Evolutionary conservation across 2,113 vertebrate genomes (phyloP).

Genomic region (Coturnix japonica): DNA sequence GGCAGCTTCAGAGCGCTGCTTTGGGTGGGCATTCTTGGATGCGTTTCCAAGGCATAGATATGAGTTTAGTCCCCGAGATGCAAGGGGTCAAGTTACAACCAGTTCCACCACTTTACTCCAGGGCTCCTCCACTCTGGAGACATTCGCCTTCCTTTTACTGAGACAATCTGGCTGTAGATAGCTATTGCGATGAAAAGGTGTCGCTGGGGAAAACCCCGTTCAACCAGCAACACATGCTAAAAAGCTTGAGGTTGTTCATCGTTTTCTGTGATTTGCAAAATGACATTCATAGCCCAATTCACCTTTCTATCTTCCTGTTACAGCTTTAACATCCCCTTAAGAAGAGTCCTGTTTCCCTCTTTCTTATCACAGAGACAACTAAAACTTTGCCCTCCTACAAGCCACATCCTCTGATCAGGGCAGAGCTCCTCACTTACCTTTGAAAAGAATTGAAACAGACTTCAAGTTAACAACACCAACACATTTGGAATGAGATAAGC

Average conservation of each 20-base stretch:
- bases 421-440: constrained; percentile 21
- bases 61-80: constrained; percentile 61
- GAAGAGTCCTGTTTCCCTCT: background rate
- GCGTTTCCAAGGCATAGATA: constrained; percentile 62
- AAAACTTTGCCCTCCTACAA: background rate
- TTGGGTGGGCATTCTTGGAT: background rate
- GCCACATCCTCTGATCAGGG: background rate
- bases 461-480: background rate
- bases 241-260: background rate
- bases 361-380: background rate
- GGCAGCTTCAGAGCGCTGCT: background rate
- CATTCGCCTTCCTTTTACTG: background rate
- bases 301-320: background rate
- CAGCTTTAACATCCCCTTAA: background rate
- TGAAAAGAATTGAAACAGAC: background rate
- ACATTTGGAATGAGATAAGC: background rate
- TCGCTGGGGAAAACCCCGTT: background rate
- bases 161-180: background rate
- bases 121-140: background rate
- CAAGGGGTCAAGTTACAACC: constrained; percentile 80
- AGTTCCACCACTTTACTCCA: constrained; percentile 75
- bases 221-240: background rate
- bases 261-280: background rate
- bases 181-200: background rate
- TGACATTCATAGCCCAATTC: constrained; percentile 3